Base-by-base conservation (phyloP, 92 coral and sea anemone species). In the Palythoa grandiflora region DNA sequence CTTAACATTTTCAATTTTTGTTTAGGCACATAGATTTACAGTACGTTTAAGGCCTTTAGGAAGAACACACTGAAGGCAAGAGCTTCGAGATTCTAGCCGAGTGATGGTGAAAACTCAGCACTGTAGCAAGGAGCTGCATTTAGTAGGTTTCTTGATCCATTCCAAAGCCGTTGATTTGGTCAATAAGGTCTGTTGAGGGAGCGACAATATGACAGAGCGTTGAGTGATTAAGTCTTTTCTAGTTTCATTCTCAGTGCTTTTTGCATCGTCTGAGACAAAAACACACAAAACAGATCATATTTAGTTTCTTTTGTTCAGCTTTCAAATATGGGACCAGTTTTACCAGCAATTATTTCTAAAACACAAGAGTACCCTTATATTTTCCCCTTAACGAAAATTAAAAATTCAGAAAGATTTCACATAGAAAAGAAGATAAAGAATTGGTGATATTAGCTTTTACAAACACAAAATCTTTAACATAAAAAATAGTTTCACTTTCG, bases 111-210 rank as follows among this genome's bases (percentile, higher is more conserved):
- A 39, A 79, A 66, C 60, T 44, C 75, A 65, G 86, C 86, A 65
- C 63, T 81, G 86, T 81, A 81, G 75, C 86, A 81, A 81, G 86
- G 86, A 81, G 86, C 86, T 66, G 86, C 86, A 40, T 39, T 68
- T 81, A 81, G 86, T 81, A 81, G 74, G 74, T 81, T 81, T 81
- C 86, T 66, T 81, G 86, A 48, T 81, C 86, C 86, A 81, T 81
- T 44, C 86, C 85, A 63, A 80, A 80, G 73, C 85, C 86, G 57
- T 66, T 81, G 86, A 51, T 81, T 19, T 63, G 86, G 40, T 81
- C 86, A 65, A 63, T 81, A 50, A 81, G 20, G 73, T 81, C 86
- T 81, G 86, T 81, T 81, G 86, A 81, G 59, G 86, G 86, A 81
- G 74, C 75, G 86, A 81, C 59, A 81, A 81, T 71, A 81, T 81